Percentiles rank a stretch among this genome's conserved stretches.
phyloP scores from a whole-genome alignment of 2,113 vertebrate genomes.

The Diadophis punctatus region DNA sequence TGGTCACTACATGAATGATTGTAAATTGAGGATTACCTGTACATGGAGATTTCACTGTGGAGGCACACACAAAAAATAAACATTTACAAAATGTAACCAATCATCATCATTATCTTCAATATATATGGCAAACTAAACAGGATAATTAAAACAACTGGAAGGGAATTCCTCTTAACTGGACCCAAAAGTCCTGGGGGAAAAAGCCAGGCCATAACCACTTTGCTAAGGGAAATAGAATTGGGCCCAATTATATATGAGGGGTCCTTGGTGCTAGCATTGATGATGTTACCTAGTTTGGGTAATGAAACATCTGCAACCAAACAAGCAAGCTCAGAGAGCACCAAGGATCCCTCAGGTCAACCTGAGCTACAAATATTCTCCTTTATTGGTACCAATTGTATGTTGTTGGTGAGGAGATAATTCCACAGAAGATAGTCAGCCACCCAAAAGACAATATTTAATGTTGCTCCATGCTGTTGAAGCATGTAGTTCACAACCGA shows the following conservation, averaged over 20 bases:
- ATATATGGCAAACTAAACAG: background rate
- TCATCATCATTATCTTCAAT: background rate
- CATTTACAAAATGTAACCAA: background rate
- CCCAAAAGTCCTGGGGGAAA: background rate
- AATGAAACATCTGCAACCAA: no score
- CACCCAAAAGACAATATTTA: background rate
- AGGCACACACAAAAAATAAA: background rate
- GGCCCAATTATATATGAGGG: no score
- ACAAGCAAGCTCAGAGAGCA: no score
- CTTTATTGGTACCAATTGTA: background rate
- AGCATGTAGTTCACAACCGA: background rate
- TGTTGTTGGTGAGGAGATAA: background rate
- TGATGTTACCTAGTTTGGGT: no score
- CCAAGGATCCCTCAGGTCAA: no score
- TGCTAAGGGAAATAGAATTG: background rate
- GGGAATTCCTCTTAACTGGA: background rate
- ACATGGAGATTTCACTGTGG: constrained; percentile 29
- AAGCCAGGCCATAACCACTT: background rate
- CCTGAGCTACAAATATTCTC: no score
- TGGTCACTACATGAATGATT: background rate
- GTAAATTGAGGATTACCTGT: background rate
- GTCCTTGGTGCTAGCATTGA: no score
- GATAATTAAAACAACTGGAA: background rate
- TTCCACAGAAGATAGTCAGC: background rate
- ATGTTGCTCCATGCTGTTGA: background rate